Evolutionary conservation across 2,888 invertebrate genomes (phyloP).

Genomic region (Drosophila recens): DNA sequence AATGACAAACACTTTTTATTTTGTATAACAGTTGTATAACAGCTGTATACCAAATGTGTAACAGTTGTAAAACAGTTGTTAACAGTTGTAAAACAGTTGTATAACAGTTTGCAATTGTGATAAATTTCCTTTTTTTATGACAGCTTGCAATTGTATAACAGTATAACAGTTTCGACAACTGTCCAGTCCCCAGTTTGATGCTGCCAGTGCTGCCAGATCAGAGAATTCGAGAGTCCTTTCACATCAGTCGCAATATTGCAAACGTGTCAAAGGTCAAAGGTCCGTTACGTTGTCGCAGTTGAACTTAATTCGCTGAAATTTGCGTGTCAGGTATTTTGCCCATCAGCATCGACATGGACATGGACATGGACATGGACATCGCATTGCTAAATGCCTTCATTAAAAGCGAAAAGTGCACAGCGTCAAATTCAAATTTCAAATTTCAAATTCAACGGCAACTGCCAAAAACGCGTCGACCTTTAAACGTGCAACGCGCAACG

Average conservation of each 20-base stretch:
- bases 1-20: too few relatives aligned
- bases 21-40: background rate
- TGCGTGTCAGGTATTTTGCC: slow-evolving; percentile 3
- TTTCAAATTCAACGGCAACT: slow-evolving; percentile 1
- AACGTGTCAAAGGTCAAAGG: slow-evolving; percentile 8
- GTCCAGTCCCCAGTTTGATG: background rate
- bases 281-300: background rate
- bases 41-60: background rate
- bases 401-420: slow-evolving; percentile 53
- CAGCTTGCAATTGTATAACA: background rate
- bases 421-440: slow-evolving; percentile 7
- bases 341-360: slow-evolving; percentile 12
- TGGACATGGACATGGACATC: slow-evolving; percentile 8
- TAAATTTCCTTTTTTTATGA: too few relatives aligned
- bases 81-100: background rate
- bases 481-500: background rate
- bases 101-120: background rate
- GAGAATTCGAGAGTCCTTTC: too few relatives aligned
- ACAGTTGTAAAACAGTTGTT: background rate
- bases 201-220: background rate
- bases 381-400: slow-evolving; percentile 59
- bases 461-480: slow-evolving; percentile 42
- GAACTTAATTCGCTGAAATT: slow-evolving; percentile 1
- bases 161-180: background rate
- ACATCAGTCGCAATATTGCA: background rate